phyloP scores from a whole-genome alignment of 2,888 invertebrate species.

The Agriotes lineatus region DNA sequence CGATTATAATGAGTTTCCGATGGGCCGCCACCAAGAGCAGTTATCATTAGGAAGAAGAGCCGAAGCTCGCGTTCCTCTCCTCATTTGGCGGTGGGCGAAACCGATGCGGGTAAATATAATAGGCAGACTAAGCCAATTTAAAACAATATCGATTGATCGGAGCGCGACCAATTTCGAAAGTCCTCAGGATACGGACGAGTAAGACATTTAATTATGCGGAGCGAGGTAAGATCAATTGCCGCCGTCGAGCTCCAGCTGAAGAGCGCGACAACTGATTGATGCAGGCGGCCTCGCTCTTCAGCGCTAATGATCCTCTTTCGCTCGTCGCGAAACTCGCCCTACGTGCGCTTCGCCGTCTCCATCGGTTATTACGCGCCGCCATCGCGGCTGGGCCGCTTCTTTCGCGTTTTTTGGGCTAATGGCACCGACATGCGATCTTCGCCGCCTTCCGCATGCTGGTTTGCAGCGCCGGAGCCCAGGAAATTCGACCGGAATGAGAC shows the following conservation, averaged over 20 bases:
- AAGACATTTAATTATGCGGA: slow-evolving; percentile 44
- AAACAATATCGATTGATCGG: slow-evolving; percentile 26
- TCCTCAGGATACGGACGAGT: slow-evolving; percentile 33
- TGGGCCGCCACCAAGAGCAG: too few species aligned
- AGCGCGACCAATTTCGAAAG: slow-evolving; percentile 28
- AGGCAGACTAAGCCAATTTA: slow-evolving; percentile 4
- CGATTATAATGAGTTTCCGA: too few species aligned
- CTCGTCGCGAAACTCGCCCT: slow-evolving; percentile 30
- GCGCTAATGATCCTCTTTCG: slow-evolving; percentile 40
- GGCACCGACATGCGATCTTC: slow-evolving; percentile 8
- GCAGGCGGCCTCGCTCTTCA: slow-evolving; percentile 38
- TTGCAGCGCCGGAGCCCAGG: not conserved
- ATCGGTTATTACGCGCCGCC: slow-evolving; percentile 3
- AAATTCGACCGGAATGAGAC: not conserved
- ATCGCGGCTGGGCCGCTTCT: not conserved
- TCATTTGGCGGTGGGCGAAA: too few species aligned
- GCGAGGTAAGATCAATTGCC: slow-evolving; percentile 44
- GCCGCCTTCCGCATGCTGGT: slow-evolving; percentile 21
- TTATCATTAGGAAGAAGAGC: too few species aligned
- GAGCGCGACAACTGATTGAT: slow-evolving; percentile 45
- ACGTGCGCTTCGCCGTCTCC: slow-evolving; percentile 22
- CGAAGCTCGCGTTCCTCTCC: too few species aligned
- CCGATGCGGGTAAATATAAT: not conserved
- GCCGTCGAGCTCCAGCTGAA: slow-evolving; percentile 37
- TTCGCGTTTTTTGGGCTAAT: slow-evolving; percentile 16